These are phyloP conservation scores for Lutjanus campechanus DNA, from an alignment of 2,797 vertebrate genomes.

Conservation along the genomic window DNA sequence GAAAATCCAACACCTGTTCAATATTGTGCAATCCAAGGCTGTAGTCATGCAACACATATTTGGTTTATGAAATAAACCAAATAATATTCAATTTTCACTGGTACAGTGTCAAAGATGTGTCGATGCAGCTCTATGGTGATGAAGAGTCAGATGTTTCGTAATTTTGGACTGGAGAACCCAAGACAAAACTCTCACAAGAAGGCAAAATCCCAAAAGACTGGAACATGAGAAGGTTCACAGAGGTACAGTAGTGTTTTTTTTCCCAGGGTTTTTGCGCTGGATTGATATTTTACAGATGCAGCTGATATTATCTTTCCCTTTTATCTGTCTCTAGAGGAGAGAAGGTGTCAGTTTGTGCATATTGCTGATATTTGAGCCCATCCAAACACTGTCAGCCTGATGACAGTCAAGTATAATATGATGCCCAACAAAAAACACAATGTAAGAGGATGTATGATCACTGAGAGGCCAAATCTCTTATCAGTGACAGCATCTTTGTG, in stretches of 20 bases:
- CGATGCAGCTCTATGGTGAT: neutral
- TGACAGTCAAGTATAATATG: neutral
- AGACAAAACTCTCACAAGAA: neutral
- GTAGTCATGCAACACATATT: constrained; percentile 1
- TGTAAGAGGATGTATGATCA: neutral
- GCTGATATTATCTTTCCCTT: neutral
- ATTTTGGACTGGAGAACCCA: neutral
- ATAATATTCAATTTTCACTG: neutral
- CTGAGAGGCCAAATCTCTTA: neutral
- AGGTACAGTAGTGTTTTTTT: constrained; percentile 1
- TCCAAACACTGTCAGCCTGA: neutral
- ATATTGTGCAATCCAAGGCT: constrained; percentile 15
- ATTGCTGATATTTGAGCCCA: neutral
- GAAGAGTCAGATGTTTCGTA: neutral
- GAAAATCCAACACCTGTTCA: neutral
- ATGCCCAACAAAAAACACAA: neutral
- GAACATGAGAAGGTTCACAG: neutral
- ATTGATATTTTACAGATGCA: constrained; percentile 2
- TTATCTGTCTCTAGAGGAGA: neutral
- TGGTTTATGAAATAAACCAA: constrained; percentile 6
- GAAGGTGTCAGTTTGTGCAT: neutral
- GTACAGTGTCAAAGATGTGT: neutral
- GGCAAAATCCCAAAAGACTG: neutral
- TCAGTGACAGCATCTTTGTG: neutral
- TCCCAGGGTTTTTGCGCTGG: neutral